phyloP scores from a whole-genome alignment of 2,888 invertebrate species.

The Epinotia nisella region DNA sequence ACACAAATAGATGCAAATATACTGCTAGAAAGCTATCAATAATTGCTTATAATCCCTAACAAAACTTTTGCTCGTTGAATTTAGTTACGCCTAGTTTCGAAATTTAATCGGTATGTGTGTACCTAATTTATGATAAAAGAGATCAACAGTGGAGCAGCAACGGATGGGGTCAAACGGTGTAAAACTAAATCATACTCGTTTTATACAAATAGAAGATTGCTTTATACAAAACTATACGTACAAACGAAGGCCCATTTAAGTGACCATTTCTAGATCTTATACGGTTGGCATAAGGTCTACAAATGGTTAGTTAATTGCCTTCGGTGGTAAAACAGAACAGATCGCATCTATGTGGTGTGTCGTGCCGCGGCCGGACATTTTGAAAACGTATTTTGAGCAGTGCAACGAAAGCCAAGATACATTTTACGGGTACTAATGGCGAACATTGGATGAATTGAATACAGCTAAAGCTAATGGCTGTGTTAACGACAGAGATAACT shows the following conservation, averaged over 20 bases:
- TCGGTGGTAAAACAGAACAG: conserved; percentile 35
- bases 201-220: conserved; percentile 69
- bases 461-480: no score
- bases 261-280: neutral
- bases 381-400: neutral
- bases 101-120: neutral
- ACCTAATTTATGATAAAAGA: neutral
- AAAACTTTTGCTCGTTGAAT: no score
- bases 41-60: no score
- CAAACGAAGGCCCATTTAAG: neutral
- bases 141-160: conserved; percentile 55
- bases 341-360: conserved; percentile 26
- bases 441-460: no score
- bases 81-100: no score
- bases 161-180: conserved; percentile 45
- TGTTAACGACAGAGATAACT: no score
- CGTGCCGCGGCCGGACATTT: conserved; percentile 23
- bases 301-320: neutral
- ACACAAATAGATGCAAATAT: neutral
- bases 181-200: conserved; percentile 56
- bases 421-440: neutral
- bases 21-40: no score
- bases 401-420: neutral
- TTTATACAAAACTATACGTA: conserved; percentile 66
- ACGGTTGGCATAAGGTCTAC: neutral